Evolutionary conservation across 2,888 invertebrate genomes (phyloP).

Genomic region (Ormia ochracea): DNA sequence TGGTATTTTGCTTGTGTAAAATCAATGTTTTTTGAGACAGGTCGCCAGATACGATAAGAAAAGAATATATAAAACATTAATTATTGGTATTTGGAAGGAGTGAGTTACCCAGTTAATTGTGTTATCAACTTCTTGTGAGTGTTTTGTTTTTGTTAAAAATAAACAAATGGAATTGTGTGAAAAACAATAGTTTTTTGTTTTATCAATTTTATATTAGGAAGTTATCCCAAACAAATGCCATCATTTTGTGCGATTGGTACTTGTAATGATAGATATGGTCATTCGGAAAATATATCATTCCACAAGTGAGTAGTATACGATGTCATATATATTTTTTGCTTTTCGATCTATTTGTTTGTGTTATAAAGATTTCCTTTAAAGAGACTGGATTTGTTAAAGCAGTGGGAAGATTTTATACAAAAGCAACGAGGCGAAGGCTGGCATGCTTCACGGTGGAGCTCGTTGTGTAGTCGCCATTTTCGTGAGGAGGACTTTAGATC

Average conservation of each 20-base stretch:
- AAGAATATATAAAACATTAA: too few species aligned
- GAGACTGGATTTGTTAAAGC: conserved; percentile 70
- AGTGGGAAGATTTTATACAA: conserved; percentile 75
- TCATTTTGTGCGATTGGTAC: conserved; percentile 75
- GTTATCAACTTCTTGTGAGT: not conserved
- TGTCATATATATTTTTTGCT: not conserved
- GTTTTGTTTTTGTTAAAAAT: not conserved
- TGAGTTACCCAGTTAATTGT: not conserved
- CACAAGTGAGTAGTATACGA: conserved; percentile 71
- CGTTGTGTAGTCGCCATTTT: conserved; percentile 76
- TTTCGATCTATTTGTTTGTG: not conserved
- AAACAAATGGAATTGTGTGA: conserved; percentile 19
- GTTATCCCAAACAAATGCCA: conserved; percentile 68
- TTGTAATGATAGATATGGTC: conserved; percentile 75
- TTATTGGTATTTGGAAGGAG: too few species aligned
- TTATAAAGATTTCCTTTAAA: conserved; percentile 74
- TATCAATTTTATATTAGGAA: not conserved
- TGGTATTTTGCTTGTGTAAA: too few species aligned
- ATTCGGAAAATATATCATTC: conserved; percentile 74
- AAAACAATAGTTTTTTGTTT: not conserved
- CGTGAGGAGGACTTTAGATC: conserved; percentile 72
- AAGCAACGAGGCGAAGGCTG: conserved; percentile 69
- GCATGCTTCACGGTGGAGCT: conserved; percentile 76
- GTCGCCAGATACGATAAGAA: too few species aligned
- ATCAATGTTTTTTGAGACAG: too few species aligned